Percentiles rank a stretch among this genome's conserved stretches.
Evolutionary conservation across 2,797 vertebrate genomes (phyloP).

Genomic region (Gambusia yucatana): DNA sequence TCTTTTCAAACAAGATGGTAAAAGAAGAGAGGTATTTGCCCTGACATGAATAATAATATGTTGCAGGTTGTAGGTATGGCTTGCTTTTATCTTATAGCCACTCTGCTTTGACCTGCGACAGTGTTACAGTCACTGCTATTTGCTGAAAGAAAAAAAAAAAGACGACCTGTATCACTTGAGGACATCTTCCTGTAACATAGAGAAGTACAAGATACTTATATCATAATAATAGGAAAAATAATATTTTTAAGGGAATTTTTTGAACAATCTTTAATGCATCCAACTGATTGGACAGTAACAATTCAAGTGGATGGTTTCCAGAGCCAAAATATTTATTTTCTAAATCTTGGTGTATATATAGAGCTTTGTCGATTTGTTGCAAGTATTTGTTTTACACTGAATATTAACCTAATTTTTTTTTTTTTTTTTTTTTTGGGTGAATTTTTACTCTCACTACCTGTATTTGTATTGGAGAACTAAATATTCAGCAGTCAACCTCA

Average conservation of each 20-base stretch:
- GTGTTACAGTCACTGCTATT: neutral
- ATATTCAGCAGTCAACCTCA: neutral
- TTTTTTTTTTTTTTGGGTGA: neutral
- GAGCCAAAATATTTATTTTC: neutral
- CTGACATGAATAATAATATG: neutral
- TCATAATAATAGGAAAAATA: neutral
- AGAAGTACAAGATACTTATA: neutral
- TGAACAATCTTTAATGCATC: neutral
- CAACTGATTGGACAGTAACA: neutral
- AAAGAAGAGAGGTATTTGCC: neutral
- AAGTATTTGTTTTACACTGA: neutral
- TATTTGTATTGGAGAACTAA: neutral
- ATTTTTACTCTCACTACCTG: neutral
- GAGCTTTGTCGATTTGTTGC: neutral
- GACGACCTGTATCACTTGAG: neutral
- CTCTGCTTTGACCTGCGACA: neutral
- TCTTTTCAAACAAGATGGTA: neutral
- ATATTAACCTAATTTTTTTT: neutral
- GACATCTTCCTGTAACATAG: neutral
- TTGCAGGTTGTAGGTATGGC: neutral
- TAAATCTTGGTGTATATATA: neutral
- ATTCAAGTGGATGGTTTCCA: neutral
- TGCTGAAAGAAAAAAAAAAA: constrained; percentile 1
- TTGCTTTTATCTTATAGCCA: neutral
- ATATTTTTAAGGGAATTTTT: neutral